phyloP scores from a whole-genome alignment of 1,140 invertebrate genomes.

The Diachasma alloeum region DNA sequence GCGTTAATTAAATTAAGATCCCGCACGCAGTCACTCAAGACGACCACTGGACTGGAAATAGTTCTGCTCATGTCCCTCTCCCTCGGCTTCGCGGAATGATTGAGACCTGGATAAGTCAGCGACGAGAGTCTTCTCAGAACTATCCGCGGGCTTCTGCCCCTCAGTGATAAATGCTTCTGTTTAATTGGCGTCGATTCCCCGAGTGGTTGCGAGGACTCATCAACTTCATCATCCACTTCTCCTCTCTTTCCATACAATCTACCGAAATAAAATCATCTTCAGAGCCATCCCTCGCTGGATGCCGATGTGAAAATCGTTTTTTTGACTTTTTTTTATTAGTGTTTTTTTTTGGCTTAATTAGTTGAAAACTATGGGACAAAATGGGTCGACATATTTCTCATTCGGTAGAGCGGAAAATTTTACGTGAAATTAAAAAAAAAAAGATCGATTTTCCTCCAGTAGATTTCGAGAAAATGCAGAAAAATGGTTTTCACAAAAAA shows the following conservation, averaged over 20 bases:
- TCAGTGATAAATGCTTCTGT: background rate
- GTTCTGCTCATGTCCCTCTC: background rate
- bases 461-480: background rate
- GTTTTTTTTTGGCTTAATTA: too few species aligned
- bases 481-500: too few species aligned
- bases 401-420: background rate
- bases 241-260: background rate
- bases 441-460: background rate
- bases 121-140: slow-evolving; percentile 44
- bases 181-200: background rate
- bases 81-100: background rate
- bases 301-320: too few species aligned
- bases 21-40: slow-evolving; percentile 16
- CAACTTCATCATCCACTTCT: background rate
- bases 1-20: slow-evolving; percentile 35
- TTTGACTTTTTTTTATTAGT: background rate
- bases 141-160: slow-evolving; percentile 35
- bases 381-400: background rate
- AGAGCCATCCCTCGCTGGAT: too few species aligned
- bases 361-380: background rate
- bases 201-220: background rate
- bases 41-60: background rate
- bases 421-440: background rate
- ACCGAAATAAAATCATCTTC: too few species aligned
- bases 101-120: slow-evolving; percentile 37